Evolutionary conservation across 2,888 invertebrate species (phyloP), one percentile per base, ranked within the genome.

Genomic region (Chrysolina americana): DNA sequence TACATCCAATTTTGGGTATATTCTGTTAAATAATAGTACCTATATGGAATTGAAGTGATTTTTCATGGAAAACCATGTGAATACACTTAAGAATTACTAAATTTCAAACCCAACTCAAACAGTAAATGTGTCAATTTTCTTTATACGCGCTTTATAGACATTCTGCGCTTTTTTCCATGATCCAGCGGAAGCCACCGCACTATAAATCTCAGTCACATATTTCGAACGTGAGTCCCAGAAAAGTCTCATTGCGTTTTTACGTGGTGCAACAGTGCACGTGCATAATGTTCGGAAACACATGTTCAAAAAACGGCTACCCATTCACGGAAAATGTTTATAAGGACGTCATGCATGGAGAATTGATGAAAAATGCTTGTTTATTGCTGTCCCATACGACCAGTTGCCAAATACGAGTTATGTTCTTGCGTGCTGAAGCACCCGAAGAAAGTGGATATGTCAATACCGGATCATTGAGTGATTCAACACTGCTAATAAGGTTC

Each of bases 191-290:
- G 9, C n/a, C 19, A 13, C 48, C 56, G 8, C 15, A 68, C 56
- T 41, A 41, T 41, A 68, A 21, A 68, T 56, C 68, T 47, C 23
- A 2, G 48, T 28, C 17, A 17, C 59, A 69, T 69, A 69, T 13
- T 53, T 21, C 36, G 41, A 56, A 41, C 68, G 23, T 68, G 56
- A 68, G 19, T 36, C 17, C 41, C 53, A 53, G 53, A 53, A 66
- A 66, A 48, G 53, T 23, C 36, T 56, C 59, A 70, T 47, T 41
- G 23, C 64, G 50, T 70, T 66, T 56, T 53, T 64, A 64, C 21
- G 56, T 70, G 70, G 48, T 63, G 74, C 50, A 74, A 74, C 28
- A 41, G 48, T 70, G 75, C 75, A 75, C 75, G 75, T 75, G 75
- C 72, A 66, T 50, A 41, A 65, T 72, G 70, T 65, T 75, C 75